phyloP scores from a whole-genome alignment of 2,113 vertebrate genomes.

The Ctenodactylus gundi region DNA sequence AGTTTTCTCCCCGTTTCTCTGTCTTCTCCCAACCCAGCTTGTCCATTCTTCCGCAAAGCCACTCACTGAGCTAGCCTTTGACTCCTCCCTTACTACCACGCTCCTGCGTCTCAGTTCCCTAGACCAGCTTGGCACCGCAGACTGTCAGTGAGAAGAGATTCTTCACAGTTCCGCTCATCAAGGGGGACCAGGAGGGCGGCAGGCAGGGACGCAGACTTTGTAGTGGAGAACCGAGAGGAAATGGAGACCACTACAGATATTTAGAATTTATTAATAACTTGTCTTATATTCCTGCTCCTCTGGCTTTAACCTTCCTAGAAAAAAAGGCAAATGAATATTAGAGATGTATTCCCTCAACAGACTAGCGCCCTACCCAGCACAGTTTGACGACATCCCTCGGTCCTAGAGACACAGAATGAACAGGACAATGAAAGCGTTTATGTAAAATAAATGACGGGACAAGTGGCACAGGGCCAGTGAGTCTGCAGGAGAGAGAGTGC shows the following conservation, averaged over 20 bases:
- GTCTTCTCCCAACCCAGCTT: neutral
- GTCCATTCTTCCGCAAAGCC: neutral
- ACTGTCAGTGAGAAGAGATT: no score
- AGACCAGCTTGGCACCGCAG: neutral
- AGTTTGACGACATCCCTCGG: neutral
- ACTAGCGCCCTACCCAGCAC: neutral
- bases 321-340: neutral
- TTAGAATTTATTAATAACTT: neutral
- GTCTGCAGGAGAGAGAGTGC: no score
- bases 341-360: neutral
- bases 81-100: neutral
- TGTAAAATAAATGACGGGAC: neutral
- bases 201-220: neutral
- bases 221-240: neutral
- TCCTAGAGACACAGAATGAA: neutral
- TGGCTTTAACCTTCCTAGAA: neutral
- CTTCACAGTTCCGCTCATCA: no score
- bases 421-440: neutral
- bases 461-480: no score
- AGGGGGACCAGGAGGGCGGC: neutral
- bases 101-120: neutral
- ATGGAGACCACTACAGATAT: neutral
- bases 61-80: neutral
- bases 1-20: neutral
- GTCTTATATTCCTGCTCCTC: neutral